phyloP scores from a whole-genome alignment of 1,140 invertebrate species.

The Oryctes rhinoceros region DNA sequence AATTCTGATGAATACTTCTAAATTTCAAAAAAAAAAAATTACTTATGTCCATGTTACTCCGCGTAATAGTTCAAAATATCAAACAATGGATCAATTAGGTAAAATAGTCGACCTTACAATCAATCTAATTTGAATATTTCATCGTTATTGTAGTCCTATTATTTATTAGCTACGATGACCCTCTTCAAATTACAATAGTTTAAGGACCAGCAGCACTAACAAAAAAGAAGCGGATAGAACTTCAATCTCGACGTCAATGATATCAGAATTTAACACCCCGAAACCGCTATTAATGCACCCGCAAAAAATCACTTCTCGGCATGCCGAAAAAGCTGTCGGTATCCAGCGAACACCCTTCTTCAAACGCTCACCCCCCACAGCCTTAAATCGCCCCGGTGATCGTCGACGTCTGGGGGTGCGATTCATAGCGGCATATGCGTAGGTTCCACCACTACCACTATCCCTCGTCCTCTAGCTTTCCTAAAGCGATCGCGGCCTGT shows the following conservation, averaged over 20 bases:
- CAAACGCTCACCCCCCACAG: neutral
- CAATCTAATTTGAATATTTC: too few relatives aligned
- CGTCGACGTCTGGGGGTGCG: conserved; percentile 25
- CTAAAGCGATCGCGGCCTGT: neutral
- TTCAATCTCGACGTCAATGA: neutral
- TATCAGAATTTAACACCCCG: conserved; percentile 44
- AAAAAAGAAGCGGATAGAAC: neutral
- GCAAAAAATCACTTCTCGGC: conserved; percentile 37
- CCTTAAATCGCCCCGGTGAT: conserved; percentile 29
- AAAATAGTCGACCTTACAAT: too few relatives aligned
- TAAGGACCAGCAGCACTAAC: neutral
- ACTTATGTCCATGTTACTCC: too few relatives aligned
- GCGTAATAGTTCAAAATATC: too few relatives aligned
- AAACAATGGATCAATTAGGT: too few relatives aligned
- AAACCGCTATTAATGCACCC: conserved; percentile 43
- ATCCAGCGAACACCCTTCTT: neutral
- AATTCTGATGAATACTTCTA: too few relatives aligned
- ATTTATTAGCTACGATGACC: neutral
- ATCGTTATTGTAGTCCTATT: too few relatives aligned
- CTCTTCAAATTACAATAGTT: neutral
- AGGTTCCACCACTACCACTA: neutral
- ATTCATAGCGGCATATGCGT: conserved; percentile 44
- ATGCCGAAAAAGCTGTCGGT: conserved; percentile 31
- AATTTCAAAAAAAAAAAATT: too few relatives aligned
- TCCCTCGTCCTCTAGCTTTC: neutral